phyloP scores from a whole-genome alignment of 2,888 invertebrate species.

The Meghimatium bilineatum region DNA sequence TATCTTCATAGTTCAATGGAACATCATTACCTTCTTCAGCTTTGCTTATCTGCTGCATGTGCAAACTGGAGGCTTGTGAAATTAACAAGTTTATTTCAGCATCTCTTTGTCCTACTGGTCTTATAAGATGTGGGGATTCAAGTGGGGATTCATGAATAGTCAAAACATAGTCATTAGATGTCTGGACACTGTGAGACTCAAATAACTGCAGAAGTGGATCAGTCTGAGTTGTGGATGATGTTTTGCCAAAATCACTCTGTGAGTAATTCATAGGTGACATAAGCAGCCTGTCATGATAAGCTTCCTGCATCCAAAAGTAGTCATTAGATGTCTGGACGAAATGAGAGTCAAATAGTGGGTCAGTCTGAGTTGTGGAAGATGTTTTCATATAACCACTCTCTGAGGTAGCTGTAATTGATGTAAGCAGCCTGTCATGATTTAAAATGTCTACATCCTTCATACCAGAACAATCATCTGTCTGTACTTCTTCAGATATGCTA shows the following conservation, averaged over 20 bases:
- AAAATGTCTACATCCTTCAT: not conserved
- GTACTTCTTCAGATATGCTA: conserved; percentile 54
- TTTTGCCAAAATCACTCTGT: not conserved
- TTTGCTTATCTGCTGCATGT: not conserved
- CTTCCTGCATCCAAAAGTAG: not conserved
- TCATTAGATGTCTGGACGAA: conserved; percentile 10
- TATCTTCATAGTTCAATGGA: not conserved
- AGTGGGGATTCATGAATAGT: no score
- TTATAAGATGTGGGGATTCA: not conserved
- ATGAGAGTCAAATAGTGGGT: conserved; percentile 1
- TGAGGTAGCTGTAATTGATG: not conserved
- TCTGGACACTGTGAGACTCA: conserved; percentile 20
- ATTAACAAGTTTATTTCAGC: not conserved
- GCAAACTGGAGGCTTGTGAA: not conserved
- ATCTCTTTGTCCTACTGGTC: not conserved
- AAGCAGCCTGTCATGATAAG: conserved; percentile 9
- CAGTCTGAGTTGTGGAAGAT: conserved; percentile 21
- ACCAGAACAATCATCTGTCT: conserved; percentile 54
- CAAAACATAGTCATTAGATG: not conserved
- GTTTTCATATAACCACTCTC: not conserved
- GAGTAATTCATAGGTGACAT: not conserved
- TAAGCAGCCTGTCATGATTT: conserved; percentile 4
- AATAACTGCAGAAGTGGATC: not conserved
- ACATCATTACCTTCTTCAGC: not conserved
- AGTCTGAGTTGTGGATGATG: conserved; percentile 22